Evolutionary conservation across 1,140 invertebrate genomes (phyloP).

Genomic region (Drosophila seguyi): DNA sequence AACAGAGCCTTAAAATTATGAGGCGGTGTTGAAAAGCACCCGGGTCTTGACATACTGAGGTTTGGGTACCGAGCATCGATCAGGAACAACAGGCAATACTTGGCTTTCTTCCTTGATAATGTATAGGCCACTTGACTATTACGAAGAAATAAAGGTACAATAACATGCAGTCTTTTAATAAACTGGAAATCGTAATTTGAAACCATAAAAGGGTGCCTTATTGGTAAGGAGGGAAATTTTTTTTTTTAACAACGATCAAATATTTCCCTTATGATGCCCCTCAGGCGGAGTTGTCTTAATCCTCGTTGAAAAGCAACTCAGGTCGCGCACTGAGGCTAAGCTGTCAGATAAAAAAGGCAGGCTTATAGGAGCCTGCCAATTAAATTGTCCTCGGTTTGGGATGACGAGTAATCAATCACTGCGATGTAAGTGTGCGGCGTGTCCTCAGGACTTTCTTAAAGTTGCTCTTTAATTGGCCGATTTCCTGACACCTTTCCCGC

Average conservation of each 20-base stretch:
- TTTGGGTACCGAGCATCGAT: too few relatives aligned
- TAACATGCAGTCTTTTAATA: too few relatives aligned
- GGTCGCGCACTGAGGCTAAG: constrained; percentile 2
- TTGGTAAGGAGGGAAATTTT: neutral
- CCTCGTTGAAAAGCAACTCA: neutral
- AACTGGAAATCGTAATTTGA: too few relatives aligned
- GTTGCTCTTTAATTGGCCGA: constrained; percentile 56
- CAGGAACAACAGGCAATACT: too few relatives aligned
- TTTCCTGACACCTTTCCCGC: constrained; percentile 19
- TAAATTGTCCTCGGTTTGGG: neutral
- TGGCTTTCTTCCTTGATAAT: too few relatives aligned
- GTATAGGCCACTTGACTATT: too few relatives aligned
- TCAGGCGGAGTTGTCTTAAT: neutral
- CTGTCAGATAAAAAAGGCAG: constrained; percentile 13
- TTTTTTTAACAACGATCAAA: neutral
- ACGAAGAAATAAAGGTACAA: too few relatives aligned
- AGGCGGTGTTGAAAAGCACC: too few relatives aligned
- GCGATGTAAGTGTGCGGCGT: neutral
- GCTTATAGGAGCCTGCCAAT: constrained; percentile 13
- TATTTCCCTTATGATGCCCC: neutral
- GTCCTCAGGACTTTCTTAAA: constrained; percentile 41
- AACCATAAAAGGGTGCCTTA: too few relatives aligned
- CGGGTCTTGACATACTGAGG: too few relatives aligned
- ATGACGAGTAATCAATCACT: constrained; percentile 57
- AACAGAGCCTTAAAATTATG: too few relatives aligned